Evolutionary conservation across 2,797 vertebrate genomes (phyloP).

Genomic region (Xenentodon cancila): DNA sequence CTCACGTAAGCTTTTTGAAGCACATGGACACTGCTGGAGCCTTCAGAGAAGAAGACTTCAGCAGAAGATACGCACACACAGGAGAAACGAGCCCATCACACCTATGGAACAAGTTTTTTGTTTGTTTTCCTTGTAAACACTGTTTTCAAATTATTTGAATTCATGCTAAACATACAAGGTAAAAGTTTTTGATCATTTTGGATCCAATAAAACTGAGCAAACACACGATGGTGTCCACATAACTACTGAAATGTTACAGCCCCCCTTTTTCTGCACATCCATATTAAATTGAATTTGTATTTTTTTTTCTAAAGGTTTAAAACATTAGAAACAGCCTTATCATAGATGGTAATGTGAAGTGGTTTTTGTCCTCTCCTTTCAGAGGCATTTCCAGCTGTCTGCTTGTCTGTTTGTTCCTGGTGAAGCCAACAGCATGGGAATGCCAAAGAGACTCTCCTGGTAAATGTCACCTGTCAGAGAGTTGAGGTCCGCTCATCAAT

Average conservation of each 20-base stretch:
- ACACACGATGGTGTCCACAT: too few species aligned
- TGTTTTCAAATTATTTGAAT: neutral
- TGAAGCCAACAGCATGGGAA: slow-evolving; percentile 83
- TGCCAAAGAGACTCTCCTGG: slow-evolving; percentile 87
- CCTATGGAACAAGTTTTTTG: neutral
- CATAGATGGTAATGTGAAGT: neutral
- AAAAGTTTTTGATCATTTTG: too few species aligned
- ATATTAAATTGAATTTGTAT: too few species aligned
- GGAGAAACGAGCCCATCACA: neutral
- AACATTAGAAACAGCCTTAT: slow-evolving; percentile 12
- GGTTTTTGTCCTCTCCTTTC: slow-evolving; percentile 25
- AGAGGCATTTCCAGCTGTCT: slow-evolving; percentile 56
- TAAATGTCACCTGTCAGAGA: slow-evolving; percentile 90
- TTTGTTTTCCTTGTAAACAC: neutral
- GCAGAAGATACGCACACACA: slow-evolving; percentile 17
- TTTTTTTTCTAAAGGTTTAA: neutral
- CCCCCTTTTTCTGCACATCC: too few species aligned
- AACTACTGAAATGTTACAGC: too few species aligned
- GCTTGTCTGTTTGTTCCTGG: slow-evolving; percentile 74
- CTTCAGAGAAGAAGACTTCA: slow-evolving; percentile 28
- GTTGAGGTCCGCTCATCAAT: slow-evolving; percentile 82
- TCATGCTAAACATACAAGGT: too few species aligned
- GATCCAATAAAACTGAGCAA: too few species aligned
- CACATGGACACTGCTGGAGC: slow-evolving; percentile 71
- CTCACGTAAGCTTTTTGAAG: slow-evolving; percentile 73